Base-by-base conservation (phyloP, 2,888 invertebrate species). In the Chalcosyrphus nemorum region DNA sequence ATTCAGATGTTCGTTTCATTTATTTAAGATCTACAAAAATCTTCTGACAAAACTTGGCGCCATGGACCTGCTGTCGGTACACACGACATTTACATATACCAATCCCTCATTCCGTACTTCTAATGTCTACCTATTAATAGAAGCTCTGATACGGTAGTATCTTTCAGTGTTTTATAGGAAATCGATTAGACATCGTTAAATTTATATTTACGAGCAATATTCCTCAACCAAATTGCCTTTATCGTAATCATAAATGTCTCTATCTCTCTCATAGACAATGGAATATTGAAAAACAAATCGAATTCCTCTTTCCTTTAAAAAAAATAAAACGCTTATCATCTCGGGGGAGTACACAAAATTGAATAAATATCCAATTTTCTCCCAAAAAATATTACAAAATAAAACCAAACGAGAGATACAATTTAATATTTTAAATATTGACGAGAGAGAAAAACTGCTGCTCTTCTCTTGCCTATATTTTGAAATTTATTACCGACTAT, bases 311-410 rank as follows among this genome's bases (percentile, higher is more conserved):
- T 2, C 15, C 32, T 0, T 13, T 41, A 15, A 11, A 41, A 41
- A 41, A 15, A 59, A 59, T 15, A 11, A 59, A 41, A 41, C 24
- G 41, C 19, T 17, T 32, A 63, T 63, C 24, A 21, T 9, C 5
- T 29, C 7, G 32, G 17, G 9, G 32, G 5, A 21, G 0, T 4
- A 13, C 19, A 35, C 19, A 38, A 38, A 66, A 66, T 66, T 66
- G 65, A 66, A 66, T 66, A 66, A 66, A 52, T 66, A 38, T 66
- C 24, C 50, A 52, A 66, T 66, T 52, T 66, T 52, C 27, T 5
- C 52, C 0, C 27, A 15, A 52, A 5, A n/a, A n/a, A n/a, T n/a
- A n/a, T n/a, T n/a, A 50, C 0, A 4, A 32, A 56, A 52, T 13
- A 3, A 57, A 70, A 29, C n/a, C n/a, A n/a, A 38, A 11, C 2